phyloP scores from a whole-genome alignment of 1,140 invertebrate genomes.

The Solen grandis region DNA sequence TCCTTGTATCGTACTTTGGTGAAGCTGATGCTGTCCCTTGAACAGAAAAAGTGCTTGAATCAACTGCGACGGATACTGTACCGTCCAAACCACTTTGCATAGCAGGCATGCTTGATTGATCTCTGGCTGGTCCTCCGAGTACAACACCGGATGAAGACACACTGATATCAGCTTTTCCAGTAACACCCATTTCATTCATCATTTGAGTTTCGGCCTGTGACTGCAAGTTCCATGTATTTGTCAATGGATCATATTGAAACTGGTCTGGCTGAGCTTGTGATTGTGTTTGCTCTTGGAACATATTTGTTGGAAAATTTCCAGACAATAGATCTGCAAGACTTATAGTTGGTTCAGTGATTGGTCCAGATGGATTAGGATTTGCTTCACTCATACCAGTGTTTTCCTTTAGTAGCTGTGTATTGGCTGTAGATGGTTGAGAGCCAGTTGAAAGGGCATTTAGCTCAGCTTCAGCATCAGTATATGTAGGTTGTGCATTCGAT shows the following conservation, averaged over 20 bases:
- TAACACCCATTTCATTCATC: not conserved
- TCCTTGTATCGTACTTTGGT: no score
- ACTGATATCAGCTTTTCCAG: not conserved
- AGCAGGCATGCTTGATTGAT: no score
- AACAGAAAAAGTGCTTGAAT: no score
- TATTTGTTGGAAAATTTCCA: slow-evolving; percentile 3
- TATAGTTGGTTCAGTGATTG: not conserved
- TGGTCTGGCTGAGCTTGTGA: not conserved
- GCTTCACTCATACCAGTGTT: slow-evolving; percentile 1
- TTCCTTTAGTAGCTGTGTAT: not conserved
- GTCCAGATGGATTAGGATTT: not conserved
- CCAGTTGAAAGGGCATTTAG: not conserved
- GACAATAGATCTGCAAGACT: slow-evolving; percentile 31
- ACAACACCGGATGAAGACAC: no score
- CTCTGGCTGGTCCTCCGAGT: no score
- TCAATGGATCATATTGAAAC: no score
- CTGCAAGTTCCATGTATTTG: no score
- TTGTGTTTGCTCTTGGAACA: not conserved
- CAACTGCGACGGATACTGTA: no score
- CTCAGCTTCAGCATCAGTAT: slow-evolving; percentile 15
- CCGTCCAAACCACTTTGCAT: no score
- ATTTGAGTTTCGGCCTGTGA: not conserved
- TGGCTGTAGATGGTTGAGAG: not conserved
- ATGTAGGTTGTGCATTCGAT: no score
- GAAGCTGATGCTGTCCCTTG: no score